Evolutionary conservation across 2,797 vertebrate genomes (phyloP).

Genomic region (Lagorchestes hirsutus): DNA sequence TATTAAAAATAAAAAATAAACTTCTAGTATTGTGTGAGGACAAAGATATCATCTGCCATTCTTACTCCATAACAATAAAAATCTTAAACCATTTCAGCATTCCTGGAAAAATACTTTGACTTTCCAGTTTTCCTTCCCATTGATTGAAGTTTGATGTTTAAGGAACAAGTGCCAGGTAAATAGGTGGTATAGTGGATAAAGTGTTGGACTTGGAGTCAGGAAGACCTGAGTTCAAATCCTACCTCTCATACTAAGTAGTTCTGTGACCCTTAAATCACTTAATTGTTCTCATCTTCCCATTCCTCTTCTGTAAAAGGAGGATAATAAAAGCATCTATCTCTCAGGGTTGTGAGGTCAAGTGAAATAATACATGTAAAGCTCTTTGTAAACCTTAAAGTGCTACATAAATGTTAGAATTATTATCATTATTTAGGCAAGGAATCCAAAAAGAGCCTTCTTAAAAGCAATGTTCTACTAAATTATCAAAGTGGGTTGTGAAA

Average conservation of each 20-base stretch:
- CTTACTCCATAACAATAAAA: constrained; percentile 34
- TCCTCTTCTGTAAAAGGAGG: neutral
- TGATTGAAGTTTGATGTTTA: constrained; percentile 57
- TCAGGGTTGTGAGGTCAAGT: neutral
- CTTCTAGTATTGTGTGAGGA: constrained; percentile 62
- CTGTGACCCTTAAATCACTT: neutral
- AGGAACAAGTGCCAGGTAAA: neutral
- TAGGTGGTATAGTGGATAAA: neutral
- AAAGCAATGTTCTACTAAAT: neutral
- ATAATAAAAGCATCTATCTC: neutral
- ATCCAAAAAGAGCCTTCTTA: neutral
- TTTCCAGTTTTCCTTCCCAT: constrained; percentile 52
- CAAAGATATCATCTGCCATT: constrained; percentile 52
- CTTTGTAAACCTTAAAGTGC: neutral
- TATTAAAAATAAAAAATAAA: constrained; percentile 56
- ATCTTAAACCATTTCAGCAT: constrained; percentile 62
- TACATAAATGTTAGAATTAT: neutral
- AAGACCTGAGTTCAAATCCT: neutral
- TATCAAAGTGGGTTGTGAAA: neutral
- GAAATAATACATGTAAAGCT: neutral
- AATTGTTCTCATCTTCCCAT: neutral
- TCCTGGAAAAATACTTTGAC: constrained; percentile 40
- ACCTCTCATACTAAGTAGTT: neutral
- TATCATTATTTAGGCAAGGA: neutral
- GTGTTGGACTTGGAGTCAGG: neutral